Percentiles rank a stretch among this genome's conserved stretches.
These are phyloP conservation scores for Microcaecilia unicolor DNA, from an alignment of 2,797 vertebrate species.

Conservation along the genomic window DNA sequence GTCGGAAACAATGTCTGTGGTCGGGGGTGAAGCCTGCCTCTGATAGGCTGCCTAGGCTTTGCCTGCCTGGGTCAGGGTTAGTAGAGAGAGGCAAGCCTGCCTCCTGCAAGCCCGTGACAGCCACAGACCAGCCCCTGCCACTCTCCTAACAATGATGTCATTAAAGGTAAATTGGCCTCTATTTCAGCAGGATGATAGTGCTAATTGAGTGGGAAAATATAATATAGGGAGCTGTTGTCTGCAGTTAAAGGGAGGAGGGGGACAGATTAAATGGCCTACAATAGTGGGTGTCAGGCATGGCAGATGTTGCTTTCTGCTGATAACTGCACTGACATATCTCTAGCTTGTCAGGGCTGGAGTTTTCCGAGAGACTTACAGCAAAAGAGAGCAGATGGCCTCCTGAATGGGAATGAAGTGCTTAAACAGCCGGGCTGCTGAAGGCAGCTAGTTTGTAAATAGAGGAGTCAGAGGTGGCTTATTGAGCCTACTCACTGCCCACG, in stretches of 20 bases:
- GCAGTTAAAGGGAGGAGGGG: slow-evolving; percentile 85
- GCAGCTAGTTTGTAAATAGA: slow-evolving; percentile 78
- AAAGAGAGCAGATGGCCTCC: slow-evolving; percentile 88
- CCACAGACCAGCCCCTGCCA: slow-evolving; percentile 73
- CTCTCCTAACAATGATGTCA: slow-evolving; percentile 98
- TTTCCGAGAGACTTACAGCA: slow-evolving; percentile 83
- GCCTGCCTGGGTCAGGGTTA: slow-evolving; percentile 59
- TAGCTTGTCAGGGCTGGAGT: slow-evolving; percentile 86
- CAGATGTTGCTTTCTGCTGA: slow-evolving; percentile 98
- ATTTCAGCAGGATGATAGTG: slow-evolving; percentile 98
- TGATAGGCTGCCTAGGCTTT: slow-evolving; percentile 72
- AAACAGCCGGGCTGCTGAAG: slow-evolving; percentile 73
- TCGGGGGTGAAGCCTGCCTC: slow-evolving; percentile 77
- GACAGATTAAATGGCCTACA: slow-evolving; percentile 95
- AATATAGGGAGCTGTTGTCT: slow-evolving; percentile 97
- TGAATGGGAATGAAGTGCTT: slow-evolving; percentile 79
- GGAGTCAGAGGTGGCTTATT: slow-evolving; percentile 63
- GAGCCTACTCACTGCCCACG: slow-evolving; percentile 48
- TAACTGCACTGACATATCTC: slow-evolving; percentile 93
- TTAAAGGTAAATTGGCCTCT: slow-evolving; percentile 99
- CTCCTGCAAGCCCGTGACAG: slow-evolving; percentile 79
- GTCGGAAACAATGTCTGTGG: slow-evolving; percentile 96
- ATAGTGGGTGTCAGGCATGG: slow-evolving; percentile 93
- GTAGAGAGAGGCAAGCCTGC: slow-evolving; percentile 68
- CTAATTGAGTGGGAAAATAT: slow-evolving; percentile 99